Base-by-base conservation (phyloP, 2,113 vertebrate genomes). In the cattle (Bos taurus) region DNA sequence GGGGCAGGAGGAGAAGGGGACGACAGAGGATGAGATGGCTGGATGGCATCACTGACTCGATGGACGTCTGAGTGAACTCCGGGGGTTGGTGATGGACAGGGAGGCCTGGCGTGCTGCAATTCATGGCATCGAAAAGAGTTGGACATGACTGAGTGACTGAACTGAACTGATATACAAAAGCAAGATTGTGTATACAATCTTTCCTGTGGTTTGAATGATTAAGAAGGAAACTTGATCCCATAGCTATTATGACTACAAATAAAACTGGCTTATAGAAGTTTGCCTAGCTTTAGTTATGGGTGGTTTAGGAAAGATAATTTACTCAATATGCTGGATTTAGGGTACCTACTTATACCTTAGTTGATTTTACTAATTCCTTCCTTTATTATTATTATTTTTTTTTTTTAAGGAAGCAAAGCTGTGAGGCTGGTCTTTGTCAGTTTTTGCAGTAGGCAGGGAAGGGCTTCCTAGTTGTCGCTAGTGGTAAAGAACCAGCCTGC, bases 171-270 rank as follows among this genome's bases (percentile, higher is more conserved):
- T 62, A 54, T 40, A 59, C 43, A 96, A 54, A 26, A 86, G 23
- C 33, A 74, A 88, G 25, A 43, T n/a, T 67, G 40, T 52, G 74
- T 94, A 91, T 92, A 11, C 28, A 48, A 52, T 88, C 43, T 94
- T 95, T 90, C 52, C 88, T 90, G 59, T 74, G 64, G n/a, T 95
- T 94, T 82, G 59, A 97, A 67, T 77, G 83, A 64, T 95, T 57
- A 46, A 26, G 82, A 54, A 88, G 28, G 87, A 89, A 92, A 91
- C 48, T 83, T 90, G 48, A 94, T 97, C 57, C 25, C 40, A 77
- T 87, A 26, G 16, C 21, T 96, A 5, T 77, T 96, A 13, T 56
- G 25, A 67, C 59, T 86, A 88, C 26, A 62, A 87, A 23, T 85
- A 48, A 92, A 91, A 91, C 36, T 88, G 52, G 30, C 46, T 74